Evolutionary conservation across 2,797 vertebrate species (phyloP), one percentile per base, ranked within the genome.

Genomic region (Syngnathus rostellatus): DNA sequence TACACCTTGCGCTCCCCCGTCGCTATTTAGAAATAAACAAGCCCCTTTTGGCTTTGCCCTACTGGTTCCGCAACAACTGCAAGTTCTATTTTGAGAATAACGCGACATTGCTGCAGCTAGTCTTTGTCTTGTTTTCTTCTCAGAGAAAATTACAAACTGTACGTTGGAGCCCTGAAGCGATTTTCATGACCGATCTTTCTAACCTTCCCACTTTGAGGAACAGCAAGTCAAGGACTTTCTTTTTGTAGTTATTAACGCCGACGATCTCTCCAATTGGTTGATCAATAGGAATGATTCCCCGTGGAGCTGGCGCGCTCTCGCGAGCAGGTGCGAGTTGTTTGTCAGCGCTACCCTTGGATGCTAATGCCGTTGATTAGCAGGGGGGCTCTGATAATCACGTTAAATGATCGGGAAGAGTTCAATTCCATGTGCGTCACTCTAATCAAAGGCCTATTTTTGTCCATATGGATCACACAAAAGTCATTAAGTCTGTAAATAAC

Each of bases 1-100:
- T 54, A 40, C 63, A 40, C n/a, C 68, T 79, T 64, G 37, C 50
- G 69, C 76, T 64, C 77, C 77, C 77, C 64, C 50, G 8, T 21
- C 50, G 21, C 19, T 43, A 9, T 41, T 40, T n/a, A 21, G 12
- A 45, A 45, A 45, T 23, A 23, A 62, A 45, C n/a, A 6, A 62
- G n/a, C 5, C 57, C 57, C 16, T 31, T 9, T 51, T 51, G 7
- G 2, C 21, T 21, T 21, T 9, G 8, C 5, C 19, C 2, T n/a
- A 9, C 2, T 1, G 10, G 8, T 51, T 51, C 48, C 7, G 9
- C n/a, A 7, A n/a, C 19, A 51, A 51, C 21, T n/a, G 2, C n/a
- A 51, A 6, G 2, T n/a, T 51, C 3, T 6, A 31, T 31, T 31
- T 10, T 3, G n/a, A 51, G 8, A 51, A 51, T 3, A 1, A 51